Conservation (phyloP, 2,888 invertebrate genomes). For the Neria commutata region DNA sequence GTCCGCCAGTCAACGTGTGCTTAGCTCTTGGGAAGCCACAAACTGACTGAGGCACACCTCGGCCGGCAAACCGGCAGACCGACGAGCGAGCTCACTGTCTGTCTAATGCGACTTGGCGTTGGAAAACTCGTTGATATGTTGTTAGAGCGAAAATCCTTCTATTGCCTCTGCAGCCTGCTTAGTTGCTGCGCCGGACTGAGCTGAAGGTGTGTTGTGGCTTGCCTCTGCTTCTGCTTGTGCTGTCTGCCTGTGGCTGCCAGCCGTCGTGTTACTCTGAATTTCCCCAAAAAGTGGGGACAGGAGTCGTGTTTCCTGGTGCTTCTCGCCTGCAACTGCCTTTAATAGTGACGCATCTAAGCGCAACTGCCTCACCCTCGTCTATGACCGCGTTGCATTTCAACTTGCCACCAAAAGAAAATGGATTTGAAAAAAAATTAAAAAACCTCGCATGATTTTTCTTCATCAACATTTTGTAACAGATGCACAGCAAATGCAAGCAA, state of each 20-base stretch:
- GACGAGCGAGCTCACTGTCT: too few relatives aligned
- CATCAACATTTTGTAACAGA: conserved; percentile 62
- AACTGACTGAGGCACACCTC: neutral
- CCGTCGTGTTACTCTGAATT: conserved; percentile 33
- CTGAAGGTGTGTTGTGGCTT: too few relatives aligned
- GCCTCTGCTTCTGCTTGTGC: too few relatives aligned
- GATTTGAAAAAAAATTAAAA: conserved; percentile 54
- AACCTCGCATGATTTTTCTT: conserved; percentile 61
- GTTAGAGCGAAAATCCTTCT: neutral
- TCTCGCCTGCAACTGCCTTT: conserved; percentile 6
- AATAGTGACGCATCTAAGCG: conserved; percentile 30
- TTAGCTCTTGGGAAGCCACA: too few relatives aligned
- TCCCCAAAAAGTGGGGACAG: conserved; percentile 48
- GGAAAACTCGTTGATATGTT: too few relatives aligned
- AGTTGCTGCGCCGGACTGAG: neutral
- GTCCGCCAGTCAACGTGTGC: too few relatives aligned
- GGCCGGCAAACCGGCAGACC: neutral
- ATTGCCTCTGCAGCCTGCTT: neutral
- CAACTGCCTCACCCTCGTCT: too few relatives aligned
- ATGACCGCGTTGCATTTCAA: conserved; percentile 9
- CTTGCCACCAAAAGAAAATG: conserved; percentile 51
- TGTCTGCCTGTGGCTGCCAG: too few relatives aligned
- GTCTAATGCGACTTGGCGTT: too few relatives aligned
- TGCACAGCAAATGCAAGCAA: conserved; percentile 48
- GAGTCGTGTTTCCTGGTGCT: neutral